These are phyloP conservation scores for Meleagris gallopavo DNA, from an alignment of 2,113 vertebrate genomes.

Conservation along the genomic window DNA sequence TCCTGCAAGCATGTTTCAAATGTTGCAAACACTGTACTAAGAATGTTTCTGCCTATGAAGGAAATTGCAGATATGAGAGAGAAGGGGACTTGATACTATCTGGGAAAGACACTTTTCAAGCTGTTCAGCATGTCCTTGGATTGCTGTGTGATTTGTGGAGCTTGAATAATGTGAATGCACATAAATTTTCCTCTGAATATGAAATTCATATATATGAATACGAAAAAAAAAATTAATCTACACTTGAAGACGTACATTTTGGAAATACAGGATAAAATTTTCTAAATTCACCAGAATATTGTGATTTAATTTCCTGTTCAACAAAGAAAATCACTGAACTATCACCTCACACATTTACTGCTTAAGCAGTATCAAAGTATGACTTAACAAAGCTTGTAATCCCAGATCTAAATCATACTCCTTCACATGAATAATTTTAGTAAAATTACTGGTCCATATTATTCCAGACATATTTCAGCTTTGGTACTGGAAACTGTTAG, in stretches of 20 bases:
- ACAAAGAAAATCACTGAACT: conserved; percentile 22
- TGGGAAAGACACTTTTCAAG: background rate
- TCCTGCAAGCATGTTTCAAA: background rate
- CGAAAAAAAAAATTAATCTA: conserved; percentile 32
- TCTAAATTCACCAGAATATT: conserved; percentile 34
- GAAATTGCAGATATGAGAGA: background rate
- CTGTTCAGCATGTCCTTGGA: conserved; percentile 33
- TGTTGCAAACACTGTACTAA: background rate
- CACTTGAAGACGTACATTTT: conserved; percentile 14
- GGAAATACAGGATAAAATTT: background rate
- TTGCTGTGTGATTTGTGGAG: background rate
- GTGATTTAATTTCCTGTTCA: conserved; percentile 25
- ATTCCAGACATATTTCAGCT: background rate
- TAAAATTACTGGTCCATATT: background rate
- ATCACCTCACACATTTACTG: background rate
- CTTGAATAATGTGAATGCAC: conserved; percentile 30
- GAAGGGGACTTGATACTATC: background rate
- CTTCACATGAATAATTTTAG: background rate
- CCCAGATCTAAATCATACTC: background rate
- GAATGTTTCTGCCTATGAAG: background rate
- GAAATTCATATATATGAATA: conserved; percentile 35
- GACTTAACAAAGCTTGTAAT: conserved; percentile 22
- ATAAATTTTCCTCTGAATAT: conserved; percentile 51
- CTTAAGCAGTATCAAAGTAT: background rate
- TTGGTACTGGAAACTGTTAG: background rate